phyloP scores from a whole-genome alignment of 2,797 vertebrate genomes.

The Peromyscus eremicus region DNA sequence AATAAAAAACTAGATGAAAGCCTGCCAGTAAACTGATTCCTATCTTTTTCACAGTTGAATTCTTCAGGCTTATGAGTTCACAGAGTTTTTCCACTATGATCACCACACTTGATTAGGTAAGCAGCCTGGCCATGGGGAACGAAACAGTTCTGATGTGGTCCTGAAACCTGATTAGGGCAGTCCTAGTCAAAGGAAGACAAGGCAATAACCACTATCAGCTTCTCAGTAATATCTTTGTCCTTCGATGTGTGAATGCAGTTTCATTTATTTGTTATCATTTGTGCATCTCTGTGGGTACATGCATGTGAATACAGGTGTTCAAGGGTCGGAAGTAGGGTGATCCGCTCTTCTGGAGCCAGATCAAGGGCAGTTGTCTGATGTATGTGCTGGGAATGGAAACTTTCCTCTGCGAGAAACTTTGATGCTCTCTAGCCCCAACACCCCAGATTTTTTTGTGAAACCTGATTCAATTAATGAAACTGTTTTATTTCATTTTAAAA shows the following conservation, averaged over 20 bases:
- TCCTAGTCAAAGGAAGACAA: background rate
- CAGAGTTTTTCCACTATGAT: background rate
- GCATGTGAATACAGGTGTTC: too few species aligned
- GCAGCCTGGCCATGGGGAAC: background rate
- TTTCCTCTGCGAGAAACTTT: background rate
- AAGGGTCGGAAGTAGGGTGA: background rate
- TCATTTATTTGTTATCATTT: background rate
- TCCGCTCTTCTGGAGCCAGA: background rate
- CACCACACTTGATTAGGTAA: background rate
- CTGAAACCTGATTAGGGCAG: background rate
- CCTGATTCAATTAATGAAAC: constrained; percentile 13
- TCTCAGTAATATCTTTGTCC: background rate
- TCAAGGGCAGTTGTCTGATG: background rate
- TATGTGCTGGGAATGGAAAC: background rate
- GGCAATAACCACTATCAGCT: background rate
- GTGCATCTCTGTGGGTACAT: background rate
- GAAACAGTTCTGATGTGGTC: background rate
- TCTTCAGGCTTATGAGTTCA: background rate
- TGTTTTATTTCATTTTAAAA: constrained; percentile 28
- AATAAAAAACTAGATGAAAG: background rate
- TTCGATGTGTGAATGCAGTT: background rate
- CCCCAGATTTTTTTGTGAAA: background rate
- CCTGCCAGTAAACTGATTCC: background rate
- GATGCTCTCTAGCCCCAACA: background rate
- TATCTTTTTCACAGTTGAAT: background rate